Conservation (phyloP, 2,888 invertebrate species). For the Pycnomerus fuliginosus region DNA sequence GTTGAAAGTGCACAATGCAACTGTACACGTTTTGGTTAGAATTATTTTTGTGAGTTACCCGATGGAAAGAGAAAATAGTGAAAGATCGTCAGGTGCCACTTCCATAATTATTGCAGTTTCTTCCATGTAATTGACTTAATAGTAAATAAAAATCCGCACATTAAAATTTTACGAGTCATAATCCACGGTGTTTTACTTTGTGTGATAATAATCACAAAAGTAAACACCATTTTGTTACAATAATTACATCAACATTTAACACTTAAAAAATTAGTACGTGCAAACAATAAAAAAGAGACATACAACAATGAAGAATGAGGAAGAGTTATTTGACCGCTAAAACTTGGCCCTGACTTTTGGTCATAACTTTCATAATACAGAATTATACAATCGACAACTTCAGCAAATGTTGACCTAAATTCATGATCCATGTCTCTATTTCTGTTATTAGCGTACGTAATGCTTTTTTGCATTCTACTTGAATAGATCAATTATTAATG, state of each 20-base stretch:
- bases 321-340: constrained; percentile 41
- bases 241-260: too few relatives aligned
- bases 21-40: constrained; percentile 23
- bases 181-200: too few relatives aligned
- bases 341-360: constrained; percentile 43
- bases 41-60: constrained; percentile 23
- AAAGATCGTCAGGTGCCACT: constrained; percentile 21
- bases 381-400: constrained; percentile 39
- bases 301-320: constrained; percentile 36
- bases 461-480: neutral
- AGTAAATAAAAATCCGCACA: too few relatives aligned
- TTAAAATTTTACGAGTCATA: too few relatives aligned
- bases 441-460: constrained; percentile 28
- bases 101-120: constrained; percentile 1
- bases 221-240: too few relatives aligned
- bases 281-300: too few relatives aligned
- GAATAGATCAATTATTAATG: too few relatives aligned
- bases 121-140: constrained; percentile 6
- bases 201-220: too few relatives aligned
- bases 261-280: too few relatives aligned
- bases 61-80: constrained; percentile 28
- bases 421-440: constrained; percentile 21
- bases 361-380: constrained; percentile 42
- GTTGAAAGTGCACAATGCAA: constrained; percentile 26
- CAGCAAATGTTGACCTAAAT: constrained; percentile 37